Percentiles rank a stretch among this genome's conserved stretches.
These are phyloP conservation scores for Mylabris phalerata DNA, from an alignment of 1,140 invertebrate genomes.

Conservation along the genomic window DNA sequence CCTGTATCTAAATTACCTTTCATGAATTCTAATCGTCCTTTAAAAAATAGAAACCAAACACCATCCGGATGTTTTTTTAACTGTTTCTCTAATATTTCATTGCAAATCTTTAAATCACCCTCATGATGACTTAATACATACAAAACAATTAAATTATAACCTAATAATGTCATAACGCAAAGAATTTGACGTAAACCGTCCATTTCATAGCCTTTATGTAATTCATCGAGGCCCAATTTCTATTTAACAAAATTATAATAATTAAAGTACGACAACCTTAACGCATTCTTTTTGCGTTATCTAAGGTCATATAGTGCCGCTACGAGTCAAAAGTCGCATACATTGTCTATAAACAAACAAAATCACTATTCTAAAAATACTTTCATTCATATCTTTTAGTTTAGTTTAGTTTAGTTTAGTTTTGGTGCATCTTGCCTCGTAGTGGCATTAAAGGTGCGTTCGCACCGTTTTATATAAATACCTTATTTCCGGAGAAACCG, in stretches of 20 bases:
- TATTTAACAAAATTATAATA: slow-evolving; percentile 33
- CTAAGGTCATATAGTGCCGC: too few relatives aligned
- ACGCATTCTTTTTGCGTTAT: too few relatives aligned
- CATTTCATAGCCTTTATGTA: slow-evolving; percentile 62
- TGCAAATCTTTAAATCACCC: slow-evolving; percentile 69
- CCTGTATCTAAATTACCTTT: slow-evolving; percentile 70
- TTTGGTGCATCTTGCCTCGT: neutral
- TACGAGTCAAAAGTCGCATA: too few relatives aligned
- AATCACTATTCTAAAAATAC: too few relatives aligned
- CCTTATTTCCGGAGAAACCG: slow-evolving; percentile 90
- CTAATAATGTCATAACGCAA: slow-evolving; percentile 74
- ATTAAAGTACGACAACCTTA: too few relatives aligned
- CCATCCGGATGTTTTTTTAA: slow-evolving; percentile 72
- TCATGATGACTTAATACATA: slow-evolving; percentile 75
- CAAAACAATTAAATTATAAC: slow-evolving; percentile 77
- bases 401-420: neutral
- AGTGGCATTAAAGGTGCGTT: too few relatives aligned
- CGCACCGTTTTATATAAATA: slow-evolving; percentile 39
- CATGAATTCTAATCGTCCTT: slow-evolving; percentile 76
- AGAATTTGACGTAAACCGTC: slow-evolving; percentile 76
- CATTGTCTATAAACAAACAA: too few relatives aligned
- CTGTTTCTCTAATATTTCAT: slow-evolving; percentile 65
- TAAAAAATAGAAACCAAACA: slow-evolving; percentile 89
- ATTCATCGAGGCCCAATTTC: slow-evolving; percentile 67
- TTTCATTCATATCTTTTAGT: too few relatives aligned